Conservation (phyloP, 2,888 invertebrate genomes). For the Tetropium fuscum region DNA sequence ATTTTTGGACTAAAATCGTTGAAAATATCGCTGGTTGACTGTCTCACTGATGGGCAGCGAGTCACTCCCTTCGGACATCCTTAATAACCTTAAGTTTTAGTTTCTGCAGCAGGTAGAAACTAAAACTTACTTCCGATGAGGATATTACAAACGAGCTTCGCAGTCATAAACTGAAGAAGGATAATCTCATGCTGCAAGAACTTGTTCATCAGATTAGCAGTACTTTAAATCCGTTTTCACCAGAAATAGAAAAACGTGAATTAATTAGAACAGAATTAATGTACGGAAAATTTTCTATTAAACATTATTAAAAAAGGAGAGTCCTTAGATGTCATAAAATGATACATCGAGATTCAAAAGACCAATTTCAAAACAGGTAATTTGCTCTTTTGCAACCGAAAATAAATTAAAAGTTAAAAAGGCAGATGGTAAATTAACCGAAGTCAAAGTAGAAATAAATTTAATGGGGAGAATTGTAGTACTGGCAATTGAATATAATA, state of each 20-base stretch:
- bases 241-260: no score
- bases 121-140: conserved; percentile 31
- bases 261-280: conserved; percentile 21
- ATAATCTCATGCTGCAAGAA: not conserved
- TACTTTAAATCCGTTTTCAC: conserved; percentile 21
- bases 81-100: no score
- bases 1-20: no score
- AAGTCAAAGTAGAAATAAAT: conserved; percentile 30
- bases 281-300: conserved; percentile 12
- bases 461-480: conserved; percentile 29
- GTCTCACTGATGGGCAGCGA: conserved; percentile 50
- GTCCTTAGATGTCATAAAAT: no score
- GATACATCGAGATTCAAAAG: conserved; percentile 28
- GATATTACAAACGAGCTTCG: conserved; percentile 36
- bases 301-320: conserved; percentile 6
- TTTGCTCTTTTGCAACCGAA: conserved; percentile 32
- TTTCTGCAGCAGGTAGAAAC: no score
- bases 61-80: conserved; percentile 33
- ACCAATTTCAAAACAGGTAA: conserved; percentile 26
- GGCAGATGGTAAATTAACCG: conserved; percentile 23
- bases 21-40: no score
- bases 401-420: conserved; percentile 25
- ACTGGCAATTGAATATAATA: conserved; percentile 27
- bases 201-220: not conserved
- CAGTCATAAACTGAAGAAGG: conserved; percentile 1